Evolutionary conservation across 2,888 invertebrate genomes (phyloP).

Genomic region (Erebia epiphron): DNA sequence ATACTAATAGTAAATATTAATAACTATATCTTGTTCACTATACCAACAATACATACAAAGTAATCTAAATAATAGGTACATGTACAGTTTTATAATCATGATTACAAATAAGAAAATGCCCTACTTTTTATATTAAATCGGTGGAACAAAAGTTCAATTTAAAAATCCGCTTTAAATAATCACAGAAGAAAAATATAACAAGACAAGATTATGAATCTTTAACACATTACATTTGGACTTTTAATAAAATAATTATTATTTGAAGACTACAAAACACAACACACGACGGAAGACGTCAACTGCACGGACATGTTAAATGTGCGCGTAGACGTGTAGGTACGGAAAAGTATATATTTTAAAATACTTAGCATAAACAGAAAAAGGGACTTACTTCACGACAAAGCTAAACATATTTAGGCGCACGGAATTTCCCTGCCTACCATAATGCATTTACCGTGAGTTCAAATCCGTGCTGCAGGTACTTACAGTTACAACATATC

Average conservation of each 20-base stretch:
- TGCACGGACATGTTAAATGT: neutral
- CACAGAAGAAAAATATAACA: conserved; percentile 11
- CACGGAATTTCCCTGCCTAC: no score
- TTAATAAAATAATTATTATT: no score
- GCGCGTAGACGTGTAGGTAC: no score
- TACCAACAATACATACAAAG: neutral
- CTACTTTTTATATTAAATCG: conserved; percentile 17
- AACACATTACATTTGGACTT: neutral
- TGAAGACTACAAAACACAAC: no score
- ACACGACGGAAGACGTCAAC: neutral
- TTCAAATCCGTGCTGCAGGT: no score
- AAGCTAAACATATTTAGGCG: no score
- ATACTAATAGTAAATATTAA: neutral
- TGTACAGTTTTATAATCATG: neutral
- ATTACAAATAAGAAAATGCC: conserved; percentile 4
- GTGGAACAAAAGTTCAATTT: conserved; percentile 23
- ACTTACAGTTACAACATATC: no score
- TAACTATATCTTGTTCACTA: neutral
- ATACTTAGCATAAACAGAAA: no score
- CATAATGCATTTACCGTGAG: no score
- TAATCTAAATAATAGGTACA: conserved; percentile 2
- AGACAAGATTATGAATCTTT: conserved; percentile 3
- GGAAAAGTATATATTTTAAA: no score
- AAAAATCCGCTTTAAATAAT: conserved; percentile 2
- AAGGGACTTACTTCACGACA: no score